Conservation (phyloP, 2,888 invertebrate species). For the Chrysomela aeneicollis region DNA sequence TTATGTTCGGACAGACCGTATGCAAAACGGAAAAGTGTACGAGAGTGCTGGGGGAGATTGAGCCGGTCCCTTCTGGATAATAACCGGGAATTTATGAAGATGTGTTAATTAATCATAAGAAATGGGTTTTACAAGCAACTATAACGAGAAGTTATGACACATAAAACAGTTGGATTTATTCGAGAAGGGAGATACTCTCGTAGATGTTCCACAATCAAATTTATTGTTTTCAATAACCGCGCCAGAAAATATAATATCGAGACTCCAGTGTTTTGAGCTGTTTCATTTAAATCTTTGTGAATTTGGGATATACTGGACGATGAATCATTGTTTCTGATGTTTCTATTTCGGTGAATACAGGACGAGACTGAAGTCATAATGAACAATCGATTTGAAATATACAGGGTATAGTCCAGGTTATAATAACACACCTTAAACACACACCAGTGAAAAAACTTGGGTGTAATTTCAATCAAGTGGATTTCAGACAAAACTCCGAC, state of each 20-base stretch:
- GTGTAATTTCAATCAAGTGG: no score
- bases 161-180: slow-evolving; percentile 41
- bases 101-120: slow-evolving; percentile 54
- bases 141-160: slow-evolving; percentile 42
- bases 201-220: slow-evolving; percentile 26
- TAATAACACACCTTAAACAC: no score
- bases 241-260: not conserved
- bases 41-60: slow-evolving; percentile 34
- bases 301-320: not conserved
- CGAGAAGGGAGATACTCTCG: slow-evolving; percentile 27
- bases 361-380: no score
- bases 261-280: not conserved
- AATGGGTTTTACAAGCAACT: slow-evolving; percentile 42
- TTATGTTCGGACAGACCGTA: slow-evolving; percentile 25
- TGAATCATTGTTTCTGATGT: no score
- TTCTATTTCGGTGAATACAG: no score
- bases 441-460: no score
- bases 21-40: slow-evolving; percentile 26
- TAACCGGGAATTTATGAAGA: slow-evolving; percentile 53
- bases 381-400: no score
- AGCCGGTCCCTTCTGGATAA: slow-evolving; percentile 46
- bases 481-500: no score
- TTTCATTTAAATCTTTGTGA: not conserved
- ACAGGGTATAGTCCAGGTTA: no score
- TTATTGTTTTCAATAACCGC: slow-evolving; percentile 38